Evolutionary conservation across 2,888 invertebrate genomes (phyloP).

Genomic region (Agonum fuliginosum): DNA sequence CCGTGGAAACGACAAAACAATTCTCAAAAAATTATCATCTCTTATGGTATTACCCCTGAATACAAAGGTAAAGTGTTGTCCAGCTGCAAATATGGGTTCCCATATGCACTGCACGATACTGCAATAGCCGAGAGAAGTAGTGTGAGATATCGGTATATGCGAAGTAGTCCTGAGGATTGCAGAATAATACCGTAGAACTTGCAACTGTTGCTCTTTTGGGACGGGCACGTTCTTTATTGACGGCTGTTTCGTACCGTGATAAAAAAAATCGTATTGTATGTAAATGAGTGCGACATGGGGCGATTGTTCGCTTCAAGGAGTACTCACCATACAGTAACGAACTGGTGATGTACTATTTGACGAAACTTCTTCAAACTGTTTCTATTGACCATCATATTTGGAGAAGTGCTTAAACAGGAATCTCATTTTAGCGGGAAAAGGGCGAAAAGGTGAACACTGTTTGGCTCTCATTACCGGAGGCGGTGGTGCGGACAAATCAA

Average conservation of each 20-base stretch:
- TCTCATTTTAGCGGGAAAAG: neutral
- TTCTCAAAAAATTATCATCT: no score
- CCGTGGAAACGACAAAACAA: no score
- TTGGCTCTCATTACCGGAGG: conserved; percentile 7
- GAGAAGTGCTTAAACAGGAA: neutral
- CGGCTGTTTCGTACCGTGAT: neutral
- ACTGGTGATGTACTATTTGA: no score
- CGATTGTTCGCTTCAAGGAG: no score
- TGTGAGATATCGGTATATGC: neutral
- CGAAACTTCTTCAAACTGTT: no score
- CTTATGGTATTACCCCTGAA: no score
- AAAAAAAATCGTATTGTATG: neutral
- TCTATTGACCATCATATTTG: neutral
- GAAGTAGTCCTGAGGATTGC: neutral
- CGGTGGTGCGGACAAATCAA: conserved; percentile 1
- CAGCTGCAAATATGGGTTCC: neutral
- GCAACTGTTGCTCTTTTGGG: neutral
- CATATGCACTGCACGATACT: neutral
- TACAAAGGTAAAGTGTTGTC: neutral
- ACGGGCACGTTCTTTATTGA: neutral
- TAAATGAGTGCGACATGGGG: no score
- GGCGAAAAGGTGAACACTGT: neutral
- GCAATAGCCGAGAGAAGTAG: neutral
- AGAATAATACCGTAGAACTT: neutral
- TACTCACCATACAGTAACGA: no score